Base-by-base conservation (phyloP, 2,888 invertebrate species). In the Podotricha telesiphe region DNA sequence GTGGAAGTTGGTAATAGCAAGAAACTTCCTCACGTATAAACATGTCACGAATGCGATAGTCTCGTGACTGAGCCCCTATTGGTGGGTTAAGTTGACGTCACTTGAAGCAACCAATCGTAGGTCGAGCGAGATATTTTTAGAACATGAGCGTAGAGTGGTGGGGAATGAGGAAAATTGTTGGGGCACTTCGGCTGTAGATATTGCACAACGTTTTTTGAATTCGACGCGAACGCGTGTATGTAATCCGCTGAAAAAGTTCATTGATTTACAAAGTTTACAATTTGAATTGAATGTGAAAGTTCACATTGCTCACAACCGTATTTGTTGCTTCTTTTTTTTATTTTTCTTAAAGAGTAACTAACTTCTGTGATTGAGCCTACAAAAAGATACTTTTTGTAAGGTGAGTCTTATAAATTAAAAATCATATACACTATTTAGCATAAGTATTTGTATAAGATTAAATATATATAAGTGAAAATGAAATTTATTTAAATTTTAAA, bases 151-250 rank as follows among this genome's bases (percentile, higher is more conserved):
- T 76, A 40, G 20, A 74, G 79, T 88, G 78, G 87, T 61, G 92
- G 92, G 93, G 89, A 82, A 82, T 76, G 82, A 86, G 86, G 88
- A 90, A 91, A 90, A 90, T 81, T 76, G 82, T 83, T 73, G 76
- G 74, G 78, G 73, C 71, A 61, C 48, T 40, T 62, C 66, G 78
- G 75, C 73, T 77, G 77, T 78, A 77, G 82, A 77, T 82, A 83
- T 93, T 92, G 89, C 91, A 91, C 93, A 91, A 92, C 76, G 85
- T 83, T 91, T 91, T 86, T 80, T 76, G 77, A 80, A 78, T 78
- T 83, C 82, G 75, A 76, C 68, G 78, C 73, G 80, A 80, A 84
- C 78, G 85, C 84, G 78, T 86, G 89, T 79, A 74, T 75, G 71
- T 71, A 53, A 47, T 70, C 58, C 19, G 42, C 67, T 59, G 66